Conservation (phyloP, 2,888 invertebrate species). For the Agonum fuliginosum region DNA sequence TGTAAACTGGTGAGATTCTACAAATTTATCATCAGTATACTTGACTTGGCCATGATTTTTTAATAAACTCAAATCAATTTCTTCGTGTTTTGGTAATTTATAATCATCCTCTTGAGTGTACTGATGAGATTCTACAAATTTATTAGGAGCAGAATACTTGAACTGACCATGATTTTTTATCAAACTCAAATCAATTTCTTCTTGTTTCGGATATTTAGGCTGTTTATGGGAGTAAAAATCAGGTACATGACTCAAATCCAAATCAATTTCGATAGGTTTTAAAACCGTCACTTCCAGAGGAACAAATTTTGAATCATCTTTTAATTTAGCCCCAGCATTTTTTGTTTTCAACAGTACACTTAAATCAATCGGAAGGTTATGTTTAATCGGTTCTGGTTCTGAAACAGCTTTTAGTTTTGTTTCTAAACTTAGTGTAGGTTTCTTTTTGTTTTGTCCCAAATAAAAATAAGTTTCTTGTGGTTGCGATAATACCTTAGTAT, state of each 20-base stretch:
- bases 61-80: slow-evolving; percentile 42
- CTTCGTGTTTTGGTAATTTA: slow-evolving; percentile 8
- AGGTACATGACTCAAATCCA: slow-evolving; percentile 61
- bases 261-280: slow-evolving; percentile 67
- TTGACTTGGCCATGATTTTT: slow-evolving; percentile 47
- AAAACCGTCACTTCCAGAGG: slow-evolving; percentile 66
- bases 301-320: slow-evolving; percentile 64
- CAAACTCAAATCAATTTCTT: slow-evolving; percentile 32
- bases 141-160: no score
- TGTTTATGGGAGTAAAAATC: slow-evolving; percentile 9
- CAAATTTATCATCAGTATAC: slow-evolving; percentile 59
- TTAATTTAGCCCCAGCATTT: slow-evolving; percentile 59
- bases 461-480: slow-evolving; percentile 49
- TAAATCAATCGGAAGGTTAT: slow-evolving; percentile 66
- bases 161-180: slow-evolving; percentile 5
- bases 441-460: slow-evolving; percentile 27
- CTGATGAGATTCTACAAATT: no score
- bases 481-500: slow-evolving; percentile 20
- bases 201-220: neutral
- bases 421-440: neutral
- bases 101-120: neutral
- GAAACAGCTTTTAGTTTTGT: neutral
- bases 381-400: slow-evolving; percentile 36
- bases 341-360: slow-evolving; percentile 62
- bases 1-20: slow-evolving; percentile 64